These are phyloP conservation scores for Urosaurus nigricauda DNA, from an alignment of 2,797 vertebrate species.

Conservation along the genomic window DNA sequence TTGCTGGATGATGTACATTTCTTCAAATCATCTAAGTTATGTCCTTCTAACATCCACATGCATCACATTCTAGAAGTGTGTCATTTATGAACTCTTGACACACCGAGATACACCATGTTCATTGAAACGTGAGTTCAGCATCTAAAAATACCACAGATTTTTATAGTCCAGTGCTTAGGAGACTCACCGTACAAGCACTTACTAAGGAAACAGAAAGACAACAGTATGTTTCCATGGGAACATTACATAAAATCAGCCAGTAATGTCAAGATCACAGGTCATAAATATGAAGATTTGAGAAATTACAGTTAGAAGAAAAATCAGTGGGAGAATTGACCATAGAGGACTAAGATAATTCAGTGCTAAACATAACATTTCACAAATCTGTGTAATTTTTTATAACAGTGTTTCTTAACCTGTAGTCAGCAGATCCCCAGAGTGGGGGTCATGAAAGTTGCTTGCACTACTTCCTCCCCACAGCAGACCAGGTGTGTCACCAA, in stretches of 20 bases:
- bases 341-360: neutral
- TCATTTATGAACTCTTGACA: slow-evolving; percentile 66
- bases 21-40: slow-evolving; percentile 43
- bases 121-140: slow-evolving; percentile 69
- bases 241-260: slow-evolving; percentile 1
- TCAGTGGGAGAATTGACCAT: neutral
- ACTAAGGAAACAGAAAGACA: slow-evolving; percentile 40
- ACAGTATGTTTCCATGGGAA: slow-evolving; percentile 61
- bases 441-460: too few relatives aligned
- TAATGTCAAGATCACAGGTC: neutral
- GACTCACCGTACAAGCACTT: slow-evolving; percentile 46
- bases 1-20: slow-evolving; percentile 38
- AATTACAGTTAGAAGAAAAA: neutral
- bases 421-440: too few relatives aligned
- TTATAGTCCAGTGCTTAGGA: slow-evolving; percentile 58
- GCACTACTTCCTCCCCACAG: too few relatives aligned
- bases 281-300: neutral
- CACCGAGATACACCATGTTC: slow-evolving; percentile 41
- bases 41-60: slow-evolving; percentile 27
- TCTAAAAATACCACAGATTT: slow-evolving; percentile 76
- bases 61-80: slow-evolving; percentile 39
- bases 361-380: neutral
- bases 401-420: neutral
- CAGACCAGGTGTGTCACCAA: too few relatives aligned
- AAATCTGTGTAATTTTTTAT: neutral